phyloP scores from a whole-genome alignment of 1,140 invertebrate species.

The Adelges cooleyi region DNA sequence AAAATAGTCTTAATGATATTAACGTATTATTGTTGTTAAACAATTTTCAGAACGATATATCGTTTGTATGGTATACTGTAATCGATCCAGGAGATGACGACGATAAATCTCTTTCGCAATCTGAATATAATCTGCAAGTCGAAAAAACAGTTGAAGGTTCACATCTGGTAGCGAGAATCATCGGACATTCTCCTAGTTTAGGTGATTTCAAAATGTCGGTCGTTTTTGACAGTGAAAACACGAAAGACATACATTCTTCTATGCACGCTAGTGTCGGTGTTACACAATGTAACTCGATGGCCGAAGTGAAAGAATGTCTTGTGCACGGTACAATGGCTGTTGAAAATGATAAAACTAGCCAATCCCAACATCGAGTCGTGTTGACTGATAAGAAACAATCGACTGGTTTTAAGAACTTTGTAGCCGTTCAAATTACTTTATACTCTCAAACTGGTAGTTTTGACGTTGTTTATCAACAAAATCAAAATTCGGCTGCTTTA shows the following conservation, averaged over 20 bases:
- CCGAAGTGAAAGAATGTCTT: background rate
- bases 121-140: background rate
- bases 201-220: constrained; percentile 1
- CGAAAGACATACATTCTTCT: no score
- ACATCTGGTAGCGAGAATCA: background rate
- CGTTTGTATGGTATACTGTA: constrained; percentile 45
- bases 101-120: background rate
- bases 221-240: background rate
- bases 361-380: background rate
- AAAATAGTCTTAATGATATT: no score
- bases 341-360: background rate
- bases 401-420: background rate
- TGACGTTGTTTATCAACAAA: constrained; percentile 63
- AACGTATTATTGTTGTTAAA: constrained; percentile 66
- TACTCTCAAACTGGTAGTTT: constrained; percentile 45
- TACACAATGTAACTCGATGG: background rate
- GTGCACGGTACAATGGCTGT: background rate
- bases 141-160: background rate
- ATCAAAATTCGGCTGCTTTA: constrained; percentile 59
- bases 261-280: constrained; percentile 1
- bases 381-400: background rate
- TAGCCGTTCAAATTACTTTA: constrained; percentile 4
- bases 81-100: constrained; percentile 44
- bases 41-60: constrained; percentile 51
- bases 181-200: background rate